Base-by-base conservation (phyloP, 2,113 vertebrate genomes). In the Thymallus thymallus region DNA sequence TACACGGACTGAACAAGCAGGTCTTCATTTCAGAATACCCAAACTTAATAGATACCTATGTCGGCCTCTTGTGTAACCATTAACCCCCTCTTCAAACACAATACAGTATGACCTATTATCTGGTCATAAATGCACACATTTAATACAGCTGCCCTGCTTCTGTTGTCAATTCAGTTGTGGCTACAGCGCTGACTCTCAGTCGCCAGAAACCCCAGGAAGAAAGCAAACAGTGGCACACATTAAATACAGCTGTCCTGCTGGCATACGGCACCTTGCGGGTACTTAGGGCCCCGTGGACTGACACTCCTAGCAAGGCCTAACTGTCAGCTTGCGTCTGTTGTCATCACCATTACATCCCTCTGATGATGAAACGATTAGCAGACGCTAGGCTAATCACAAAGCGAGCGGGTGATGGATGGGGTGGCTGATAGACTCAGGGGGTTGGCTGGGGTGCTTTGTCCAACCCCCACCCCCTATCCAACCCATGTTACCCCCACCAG, bases 331-430 rank as follows among this genome's bases (percentile, higher is more conserved):
- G 80, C 84, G 88, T 92, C 91, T 85, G 81, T 90, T 91, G 89
- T 92, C 92, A 87, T 91, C 68, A 72, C 92, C 91, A 92, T 94
- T 94, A 95, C 94, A 95, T 94, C 87, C 88, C 85, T 87, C 90
- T 79, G 77, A 87, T 95, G 93, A 96, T 95, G 91, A 95, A 94
- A 94, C 90, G 91, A 94, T 93, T 94, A 94, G 88, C 86, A 86
- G 92, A 91, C 89, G 89, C 91, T 94, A 89, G 18, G 87, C 88
- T 92, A 91, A 90, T 91, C 91, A 92, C 91, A 91, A 91, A 88
- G 87, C 88, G 80, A 82, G 82, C 79, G 12, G 14, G 82, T 91
- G 88, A 84, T 90, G 91, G 94, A 92, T 93, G 93, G 87, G 76
- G 45, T 82, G 64, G 76, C 68, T 85, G 86, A 92, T 88, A 85